Evolutionary conservation across 2,797 vertebrate species (phyloP).

Genomic region (Buphagus erythrorhynchus): DNA sequence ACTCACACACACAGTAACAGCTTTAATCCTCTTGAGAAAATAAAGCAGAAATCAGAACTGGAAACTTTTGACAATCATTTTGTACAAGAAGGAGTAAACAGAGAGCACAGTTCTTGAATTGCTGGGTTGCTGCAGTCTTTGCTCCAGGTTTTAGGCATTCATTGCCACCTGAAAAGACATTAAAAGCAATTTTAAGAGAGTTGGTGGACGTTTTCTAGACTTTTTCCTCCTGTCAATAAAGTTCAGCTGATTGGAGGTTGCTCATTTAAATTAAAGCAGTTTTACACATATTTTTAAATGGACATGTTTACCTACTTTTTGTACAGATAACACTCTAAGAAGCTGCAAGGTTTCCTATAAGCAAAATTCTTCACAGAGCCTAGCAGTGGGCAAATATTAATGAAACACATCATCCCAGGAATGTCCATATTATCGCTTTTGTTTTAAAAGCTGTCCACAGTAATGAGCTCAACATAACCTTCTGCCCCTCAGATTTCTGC

Average conservation of each 20-base stretch:
- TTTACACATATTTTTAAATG: background rate
- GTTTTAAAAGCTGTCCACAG: slow-evolving; percentile 58
- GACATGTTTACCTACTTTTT: background rate
- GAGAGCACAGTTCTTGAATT: background rate
- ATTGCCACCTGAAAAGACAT: background rate
- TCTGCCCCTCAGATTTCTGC: slow-evolving; percentile 54
- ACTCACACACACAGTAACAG: background rate
- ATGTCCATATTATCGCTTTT: slow-evolving; percentile 55
- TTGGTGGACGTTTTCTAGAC: background rate
- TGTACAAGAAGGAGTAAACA: background rate
- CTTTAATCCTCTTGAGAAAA: background rate
- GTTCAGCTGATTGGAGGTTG: background rate
- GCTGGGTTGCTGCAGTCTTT: background rate
- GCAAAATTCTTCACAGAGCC: background rate
- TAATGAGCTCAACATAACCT: slow-evolving; percentile 64
- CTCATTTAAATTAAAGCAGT: background rate
- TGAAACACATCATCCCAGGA: slow-evolving; percentile 57
- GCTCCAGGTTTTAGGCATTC: background rate
- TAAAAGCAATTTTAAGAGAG: background rate
- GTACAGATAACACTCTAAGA: background rate
- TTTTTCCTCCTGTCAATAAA: background rate
- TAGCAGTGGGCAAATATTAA: slow-evolving; percentile 26
- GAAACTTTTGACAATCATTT: background rate
- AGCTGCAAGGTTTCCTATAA: background rate
- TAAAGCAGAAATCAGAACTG: background rate